A percentile compares a stretch with the other conserved stretches of the same genome.
These are phyloP conservation scores for Chaetodon auriga DNA, from an alignment of 2,113 vertebrate genomes.

Conservation along the genomic window DNA sequence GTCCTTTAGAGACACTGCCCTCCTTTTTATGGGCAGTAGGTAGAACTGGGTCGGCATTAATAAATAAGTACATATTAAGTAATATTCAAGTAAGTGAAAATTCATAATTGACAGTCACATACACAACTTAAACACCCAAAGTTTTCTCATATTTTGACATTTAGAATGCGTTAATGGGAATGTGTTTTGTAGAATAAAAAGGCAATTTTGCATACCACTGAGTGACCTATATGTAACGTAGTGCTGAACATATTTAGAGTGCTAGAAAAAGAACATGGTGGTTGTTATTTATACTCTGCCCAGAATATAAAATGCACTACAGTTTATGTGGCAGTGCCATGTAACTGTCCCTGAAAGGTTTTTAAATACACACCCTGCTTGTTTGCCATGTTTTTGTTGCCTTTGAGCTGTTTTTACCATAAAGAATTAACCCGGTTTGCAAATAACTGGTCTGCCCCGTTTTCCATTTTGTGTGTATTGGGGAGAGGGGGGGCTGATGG, in stretches of 20 bases:
- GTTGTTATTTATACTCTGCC: neutral
- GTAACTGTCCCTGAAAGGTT: neutral
- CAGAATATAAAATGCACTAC: neutral
- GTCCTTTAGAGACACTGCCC: neutral
- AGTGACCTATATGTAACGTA: neutral
- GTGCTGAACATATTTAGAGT: neutral
- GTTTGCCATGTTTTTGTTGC: neutral
- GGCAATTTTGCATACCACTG: neutral
- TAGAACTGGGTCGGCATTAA: neutral
- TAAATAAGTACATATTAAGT: neutral
- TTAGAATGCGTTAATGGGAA: neutral
- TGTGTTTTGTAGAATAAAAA: neutral
- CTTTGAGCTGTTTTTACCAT: neutral
- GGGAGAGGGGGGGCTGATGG: slow-evolving; percentile 12
- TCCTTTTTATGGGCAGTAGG: neutral
- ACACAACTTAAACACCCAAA: neutral
- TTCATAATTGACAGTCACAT: neutral
- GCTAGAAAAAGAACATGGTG: neutral
- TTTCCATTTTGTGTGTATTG: slow-evolving; percentile 9
- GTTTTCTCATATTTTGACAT: neutral
- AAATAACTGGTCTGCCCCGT: slow-evolving; percentile 23
- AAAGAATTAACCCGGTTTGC: slow-evolving; percentile 31
- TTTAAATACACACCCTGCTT: neutral
- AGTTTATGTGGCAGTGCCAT: neutral
- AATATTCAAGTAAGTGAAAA: neutral